These are phyloP conservation scores for Tinea semifulvella DNA, from an alignment of 2,888 invertebrate genomes.

Conservation along the genomic window DNA sequence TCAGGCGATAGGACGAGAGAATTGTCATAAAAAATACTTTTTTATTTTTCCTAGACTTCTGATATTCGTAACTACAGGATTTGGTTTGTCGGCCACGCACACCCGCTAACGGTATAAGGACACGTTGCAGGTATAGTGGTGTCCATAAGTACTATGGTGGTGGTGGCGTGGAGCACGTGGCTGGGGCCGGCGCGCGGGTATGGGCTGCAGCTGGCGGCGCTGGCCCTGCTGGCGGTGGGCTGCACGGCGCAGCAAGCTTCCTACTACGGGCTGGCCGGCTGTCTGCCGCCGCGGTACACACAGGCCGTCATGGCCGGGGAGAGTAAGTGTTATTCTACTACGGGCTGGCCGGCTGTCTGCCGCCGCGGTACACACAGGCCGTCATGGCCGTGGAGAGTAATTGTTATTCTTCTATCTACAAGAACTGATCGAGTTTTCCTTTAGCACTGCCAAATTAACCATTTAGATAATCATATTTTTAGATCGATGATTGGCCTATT, in stretches of 20 bases:
- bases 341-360: slow-evolving; percentile 92
- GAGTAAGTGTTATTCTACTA: slow-evolving; percentile 83
- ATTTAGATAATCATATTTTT: too few relatives aligned
- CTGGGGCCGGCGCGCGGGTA: slow-evolving; percentile 83
- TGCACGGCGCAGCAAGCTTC: slow-evolving; percentile 95
- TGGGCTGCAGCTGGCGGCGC: slow-evolving; percentile 82
- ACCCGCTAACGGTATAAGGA: too few relatives aligned
- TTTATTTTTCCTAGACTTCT: too few relatives aligned
- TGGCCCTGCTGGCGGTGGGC: slow-evolving; percentile 86
- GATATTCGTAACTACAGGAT: too few relatives aligned
- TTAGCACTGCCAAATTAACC: too few relatives aligned
- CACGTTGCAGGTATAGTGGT: slow-evolving; percentile 80
- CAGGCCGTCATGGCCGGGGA: slow-evolving; percentile 96
- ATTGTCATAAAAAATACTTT: too few relatives aligned
- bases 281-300: slow-evolving; percentile 88
- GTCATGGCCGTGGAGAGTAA: slow-evolving; percentile 95
- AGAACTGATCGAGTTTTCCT: too few relatives aligned
- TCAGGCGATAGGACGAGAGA: too few relatives aligned
- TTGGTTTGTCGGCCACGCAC: too few relatives aligned
- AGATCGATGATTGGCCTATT: too few relatives aligned
- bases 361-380: slow-evolving; percentile 89
- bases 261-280: slow-evolving; percentile 93
- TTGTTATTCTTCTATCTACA: too few relatives aligned
- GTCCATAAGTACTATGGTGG: slow-evolving; percentile 81
- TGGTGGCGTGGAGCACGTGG: slow-evolving; percentile 88